Base-by-base conservation (phyloP, 2,888 invertebrate species). In the Rhamnusium bicolor region DNA sequence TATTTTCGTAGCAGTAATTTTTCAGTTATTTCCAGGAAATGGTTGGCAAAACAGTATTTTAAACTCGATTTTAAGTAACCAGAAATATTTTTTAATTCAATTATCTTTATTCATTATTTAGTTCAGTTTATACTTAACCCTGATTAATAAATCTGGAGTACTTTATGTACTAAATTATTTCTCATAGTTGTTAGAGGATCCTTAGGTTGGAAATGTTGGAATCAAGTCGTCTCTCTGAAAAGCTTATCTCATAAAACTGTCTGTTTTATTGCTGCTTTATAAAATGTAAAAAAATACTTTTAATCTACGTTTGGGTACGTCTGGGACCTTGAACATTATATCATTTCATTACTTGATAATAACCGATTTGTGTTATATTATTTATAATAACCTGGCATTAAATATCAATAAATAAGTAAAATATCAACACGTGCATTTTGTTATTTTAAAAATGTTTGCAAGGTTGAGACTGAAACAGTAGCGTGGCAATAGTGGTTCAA, bases 261-360 rank as follows among this genome's bases (percentile, higher is more conserved):
- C n/a, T n/a, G n/a, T n/a, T n/a, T n/a, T 29, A 54, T 40, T 40
- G 2, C n/a, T 40, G 40, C 1, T 14, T 14, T n/a, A 4, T 40
- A 12, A 40, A 40, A 40, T 4, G 32, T 53, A 65, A 65, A 65
- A 65, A 1, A 12, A 18, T 65, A 65, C 54, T 65, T 65, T 53
- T 65, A 65, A 29, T 32, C 7, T 7, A n/a, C 32, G 18, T 27
- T 65, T 53, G 65, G 65, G 65, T 40, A 53, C 53, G 65, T n/a
- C 65, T 32, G 40, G 14, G 32, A 65, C 65, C 65, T 65, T 65
- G 65, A 54, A 32, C 65, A 18, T n/a, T n/a, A n/a, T n/a, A 49
- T 19, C n/a, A 19, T 65, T 32, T 65, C 32, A 27, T 63, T 65
- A 53, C 27, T 14, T 32, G 65, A 32, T 65, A 65, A 53, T 53